Percentiles rank a stretch among this genome's conserved stretches.
These are phyloP conservation scores for Aspidiotus rigidus DNA, from an alignment of 2,888 invertebrate species.

Conservation along the genomic window DNA sequence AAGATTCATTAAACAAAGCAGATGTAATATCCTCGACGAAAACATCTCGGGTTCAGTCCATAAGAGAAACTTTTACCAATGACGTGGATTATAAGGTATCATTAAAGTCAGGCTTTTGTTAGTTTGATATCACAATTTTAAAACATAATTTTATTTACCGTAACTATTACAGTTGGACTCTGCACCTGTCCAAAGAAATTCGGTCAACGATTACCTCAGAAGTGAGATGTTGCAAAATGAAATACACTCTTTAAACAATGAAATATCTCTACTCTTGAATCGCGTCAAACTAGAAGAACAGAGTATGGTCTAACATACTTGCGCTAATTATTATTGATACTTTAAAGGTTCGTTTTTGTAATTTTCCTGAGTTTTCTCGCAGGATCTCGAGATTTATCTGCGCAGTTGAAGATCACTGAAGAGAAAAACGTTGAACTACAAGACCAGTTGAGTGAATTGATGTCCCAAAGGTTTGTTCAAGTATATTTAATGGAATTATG, in stretches of 20 bases:
- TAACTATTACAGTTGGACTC: neutral
- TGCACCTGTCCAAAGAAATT: neutral
- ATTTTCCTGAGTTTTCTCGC: neutral
- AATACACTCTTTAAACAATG: slow-evolving; percentile 29
- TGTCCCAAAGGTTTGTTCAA: neutral
- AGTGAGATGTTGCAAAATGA: slow-evolving; percentile 29
- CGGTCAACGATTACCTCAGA: slow-evolving; percentile 9
- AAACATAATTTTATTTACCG: neutral
- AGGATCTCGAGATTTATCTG: neutral
- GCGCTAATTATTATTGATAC: too few relatives aligned
- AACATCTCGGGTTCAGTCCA: too few relatives aligned
- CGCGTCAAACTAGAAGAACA: slow-evolving; percentile 24
- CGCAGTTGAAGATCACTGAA: slow-evolving; percentile 13
- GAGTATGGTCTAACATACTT: neutral
- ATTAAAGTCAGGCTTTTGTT: neutral
- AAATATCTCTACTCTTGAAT: slow-evolving; percentile 25
- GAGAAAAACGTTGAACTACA: slow-evolving; percentile 7
- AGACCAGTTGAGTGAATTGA: slow-evolving; percentile 5
- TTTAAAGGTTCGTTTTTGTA: neutral
- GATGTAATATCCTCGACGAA: too few relatives aligned
- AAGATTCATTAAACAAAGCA: too few relatives aligned
- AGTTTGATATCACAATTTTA: neutral
- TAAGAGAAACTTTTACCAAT: neutral
- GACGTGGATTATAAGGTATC: neutral
- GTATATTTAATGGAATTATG: too few relatives aligned